Evolutionary conservation across 2,113 vertebrate genomes (phyloP).

Genomic region (Myrmecophaga tridactyla): DNA sequence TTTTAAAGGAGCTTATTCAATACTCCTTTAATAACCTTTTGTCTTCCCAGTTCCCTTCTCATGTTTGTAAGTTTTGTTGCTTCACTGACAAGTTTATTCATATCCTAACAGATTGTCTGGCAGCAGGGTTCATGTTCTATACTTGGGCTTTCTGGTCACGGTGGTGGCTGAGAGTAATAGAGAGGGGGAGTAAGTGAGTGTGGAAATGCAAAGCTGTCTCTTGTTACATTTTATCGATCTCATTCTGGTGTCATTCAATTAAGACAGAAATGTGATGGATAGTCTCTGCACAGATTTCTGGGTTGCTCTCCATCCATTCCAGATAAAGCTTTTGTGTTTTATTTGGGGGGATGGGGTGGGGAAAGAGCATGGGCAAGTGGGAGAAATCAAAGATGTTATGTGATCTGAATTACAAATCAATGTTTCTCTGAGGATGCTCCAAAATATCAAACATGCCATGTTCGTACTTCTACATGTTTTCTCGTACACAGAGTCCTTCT

Average conservation of each 20-base stretch:
- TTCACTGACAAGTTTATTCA: slow-evolving; percentile 85
- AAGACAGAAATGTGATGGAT: slow-evolving; percentile 89
- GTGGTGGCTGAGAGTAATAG: slow-evolving; percentile 81
- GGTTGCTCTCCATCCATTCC: slow-evolving; percentile 79
- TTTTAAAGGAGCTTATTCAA: slow-evolving; percentile 76
- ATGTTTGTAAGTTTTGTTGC: slow-evolving; percentile 76
- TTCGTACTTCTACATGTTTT: slow-evolving; percentile 70
- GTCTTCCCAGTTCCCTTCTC: slow-evolving; percentile 63
- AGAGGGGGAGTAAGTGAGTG: slow-evolving; percentile 83
- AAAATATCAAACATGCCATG: slow-evolving; percentile 76
- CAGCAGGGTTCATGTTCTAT: slow-evolving; percentile 75
- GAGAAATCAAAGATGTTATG: slow-evolving; percentile 82
- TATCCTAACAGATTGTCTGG: slow-evolving; percentile 81
- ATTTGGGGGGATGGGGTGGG: slow-evolving; percentile 58
- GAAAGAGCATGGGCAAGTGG: slow-evolving; percentile 62
- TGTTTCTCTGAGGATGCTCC: slow-evolving; percentile 73
- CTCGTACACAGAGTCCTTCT: background rate
- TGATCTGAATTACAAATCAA: slow-evolving; percentile 86
- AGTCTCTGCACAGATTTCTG: slow-evolving; percentile 83
- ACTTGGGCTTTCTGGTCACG: slow-evolving; percentile 86
- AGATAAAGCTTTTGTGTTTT: slow-evolving; percentile 79
- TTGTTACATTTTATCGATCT: slow-evolving; percentile 86
- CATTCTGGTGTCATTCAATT: slow-evolving; percentile 89
- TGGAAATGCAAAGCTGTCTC: slow-evolving; percentile 89
- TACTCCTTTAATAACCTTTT: slow-evolving; percentile 77